These are phyloP conservation scores for Xiphophorus couchianus DNA, from an alignment of 2,113 vertebrate species.

Conservation along the genomic window DNA sequence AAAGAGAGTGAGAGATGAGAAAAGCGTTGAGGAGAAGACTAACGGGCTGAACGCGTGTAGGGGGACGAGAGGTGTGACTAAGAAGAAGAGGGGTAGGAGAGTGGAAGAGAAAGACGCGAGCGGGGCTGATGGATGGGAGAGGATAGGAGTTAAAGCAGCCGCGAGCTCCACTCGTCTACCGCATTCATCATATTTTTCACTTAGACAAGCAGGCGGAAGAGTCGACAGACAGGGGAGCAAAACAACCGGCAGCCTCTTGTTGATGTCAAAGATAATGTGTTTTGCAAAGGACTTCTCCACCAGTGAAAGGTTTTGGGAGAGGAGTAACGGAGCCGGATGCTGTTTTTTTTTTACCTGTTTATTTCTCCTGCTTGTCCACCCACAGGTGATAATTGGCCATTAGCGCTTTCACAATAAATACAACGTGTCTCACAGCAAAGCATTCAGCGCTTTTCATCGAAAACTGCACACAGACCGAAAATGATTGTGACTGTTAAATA, in stretches of 20 bases:
- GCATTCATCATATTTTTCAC: constrained; percentile 67
- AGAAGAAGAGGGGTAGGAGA: constrained; percentile 48
- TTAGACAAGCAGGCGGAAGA: constrained; percentile 50
- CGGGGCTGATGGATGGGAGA: constrained; percentile 60
- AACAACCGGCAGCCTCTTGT: constrained; percentile 57
- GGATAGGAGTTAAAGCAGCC: constrained; percentile 64
- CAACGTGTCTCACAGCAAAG: neutral
- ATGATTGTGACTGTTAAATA: neutral
- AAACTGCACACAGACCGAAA: neutral
- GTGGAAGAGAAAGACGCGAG: constrained; percentile 55
- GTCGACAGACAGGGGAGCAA: constrained; percentile 45
- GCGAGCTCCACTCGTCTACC: constrained; percentile 47
- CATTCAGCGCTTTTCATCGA: neutral
- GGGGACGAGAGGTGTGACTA: constrained; percentile 53
- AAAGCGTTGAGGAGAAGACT: constrained; percentile 34
- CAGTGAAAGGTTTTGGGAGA: constrained; percentile 18
- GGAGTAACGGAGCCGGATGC: neutral
- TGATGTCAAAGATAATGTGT: constrained; percentile 50
- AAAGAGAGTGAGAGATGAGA: constrained; percentile 7
- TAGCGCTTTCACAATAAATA: neutral
- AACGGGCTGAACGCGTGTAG: constrained; percentile 44
- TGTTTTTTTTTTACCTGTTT: neutral
- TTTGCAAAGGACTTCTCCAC: constrained; percentile 31
- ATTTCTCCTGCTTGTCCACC: constrained; percentile 9
- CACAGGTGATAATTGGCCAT: constrained; percentile 1